These are phyloP conservation scores for Parotocinclus haroldoi DNA, from an alignment of 2,797 vertebrate species.

Conservation along the genomic window DNA sequence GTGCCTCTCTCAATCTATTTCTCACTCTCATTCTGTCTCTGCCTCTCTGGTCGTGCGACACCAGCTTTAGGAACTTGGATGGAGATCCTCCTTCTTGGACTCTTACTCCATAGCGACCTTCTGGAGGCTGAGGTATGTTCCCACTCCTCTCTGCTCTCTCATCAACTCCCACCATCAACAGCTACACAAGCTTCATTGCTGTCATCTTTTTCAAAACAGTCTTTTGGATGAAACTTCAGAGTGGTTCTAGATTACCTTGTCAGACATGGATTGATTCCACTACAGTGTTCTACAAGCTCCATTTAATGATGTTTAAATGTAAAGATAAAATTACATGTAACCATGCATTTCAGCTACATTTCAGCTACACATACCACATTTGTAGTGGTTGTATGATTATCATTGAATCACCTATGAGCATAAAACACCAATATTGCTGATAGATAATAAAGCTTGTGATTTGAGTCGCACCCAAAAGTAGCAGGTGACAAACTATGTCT, in stretches of 20 bases:
- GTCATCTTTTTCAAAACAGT: constrained; percentile 14
- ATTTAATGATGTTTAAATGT: too few species aligned
- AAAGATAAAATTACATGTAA: too few species aligned
- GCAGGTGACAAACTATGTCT: too few species aligned
- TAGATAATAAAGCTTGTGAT: too few species aligned
- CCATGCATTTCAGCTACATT: too few species aligned
- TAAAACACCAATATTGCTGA: too few species aligned
- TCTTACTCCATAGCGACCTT: constrained; percentile 48
- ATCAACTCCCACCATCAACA: constrained; percentile 3
- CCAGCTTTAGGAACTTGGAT: constrained; percentile 56
- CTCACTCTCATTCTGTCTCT: constrained; percentile 25
- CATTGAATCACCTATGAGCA: too few species aligned
- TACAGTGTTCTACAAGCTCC: not conserved
- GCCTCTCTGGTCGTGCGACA: constrained; percentile 29
- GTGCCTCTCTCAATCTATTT: constrained; percentile 48
- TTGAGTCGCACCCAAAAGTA: too few species aligned
- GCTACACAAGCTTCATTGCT: constrained; percentile 18
- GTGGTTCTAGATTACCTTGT: constrained; percentile 5
- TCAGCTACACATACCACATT: too few species aligned
- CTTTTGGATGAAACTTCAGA: not conserved
- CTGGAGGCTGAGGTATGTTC: constrained; percentile 67
- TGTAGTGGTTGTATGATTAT: too few species aligned
- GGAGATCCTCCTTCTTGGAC: constrained; percentile 46
- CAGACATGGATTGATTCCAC: not conserved
- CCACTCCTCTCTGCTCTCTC: not conserved